Percentiles rank a stretch among this genome's conserved stretches.
These are phyloP conservation scores for Microtus californicus DNA, from an alignment of 2,797 vertebrate species.

Conservation along the genomic window DNA sequence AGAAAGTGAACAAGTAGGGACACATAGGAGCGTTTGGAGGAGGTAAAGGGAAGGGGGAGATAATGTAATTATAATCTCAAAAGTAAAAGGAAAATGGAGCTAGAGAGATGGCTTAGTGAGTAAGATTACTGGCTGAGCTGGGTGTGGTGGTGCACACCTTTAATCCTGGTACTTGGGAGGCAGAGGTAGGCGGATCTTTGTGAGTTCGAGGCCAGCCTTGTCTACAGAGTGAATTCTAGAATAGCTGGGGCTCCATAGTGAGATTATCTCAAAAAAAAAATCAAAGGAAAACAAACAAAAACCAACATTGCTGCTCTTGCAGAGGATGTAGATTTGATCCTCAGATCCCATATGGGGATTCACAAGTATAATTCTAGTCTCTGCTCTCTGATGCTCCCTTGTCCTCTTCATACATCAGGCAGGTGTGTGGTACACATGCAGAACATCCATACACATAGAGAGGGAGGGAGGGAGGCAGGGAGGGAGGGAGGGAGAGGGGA, in stretches of 20 bases:
- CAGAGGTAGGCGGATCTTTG: background rate
- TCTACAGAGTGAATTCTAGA: background rate
- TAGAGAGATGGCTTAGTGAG: background rate
- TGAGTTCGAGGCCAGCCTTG: background rate
- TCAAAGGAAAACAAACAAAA: background rate
- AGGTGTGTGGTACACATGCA: no score
- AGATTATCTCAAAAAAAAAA: background rate
- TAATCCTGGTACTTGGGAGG: background rate
- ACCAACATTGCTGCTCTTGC: background rate
- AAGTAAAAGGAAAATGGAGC: background rate
- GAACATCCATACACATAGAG: no score
- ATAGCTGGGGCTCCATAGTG: background rate
- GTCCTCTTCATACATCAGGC: background rate
- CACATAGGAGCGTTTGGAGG: background rate
- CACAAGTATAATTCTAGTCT: background rate
- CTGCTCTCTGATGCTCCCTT: background rate
- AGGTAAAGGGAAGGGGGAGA: background rate
- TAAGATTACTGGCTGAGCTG: background rate
- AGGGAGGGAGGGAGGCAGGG: background rate
- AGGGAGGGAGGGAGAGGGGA: background rate
- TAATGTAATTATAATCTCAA: background rate
- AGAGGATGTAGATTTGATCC: no score
- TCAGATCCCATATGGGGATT: background rate
- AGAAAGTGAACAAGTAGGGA: background rate
- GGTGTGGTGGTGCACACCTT: no score